phyloP scores from a whole-genome alignment of 2,113 vertebrate genomes.

The Indicator indicator region DNA sequence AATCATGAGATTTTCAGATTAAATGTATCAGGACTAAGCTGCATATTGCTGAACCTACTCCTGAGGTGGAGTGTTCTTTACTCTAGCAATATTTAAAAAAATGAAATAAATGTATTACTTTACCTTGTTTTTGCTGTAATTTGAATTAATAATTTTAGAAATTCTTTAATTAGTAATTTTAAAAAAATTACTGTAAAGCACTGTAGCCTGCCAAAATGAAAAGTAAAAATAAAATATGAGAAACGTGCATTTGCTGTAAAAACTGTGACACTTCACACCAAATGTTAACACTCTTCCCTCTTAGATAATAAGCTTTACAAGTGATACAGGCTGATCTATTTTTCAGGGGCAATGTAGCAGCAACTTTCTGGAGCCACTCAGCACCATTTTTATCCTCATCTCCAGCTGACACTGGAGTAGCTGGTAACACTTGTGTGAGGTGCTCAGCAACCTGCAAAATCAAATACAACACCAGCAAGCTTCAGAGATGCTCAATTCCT shows the following conservation, averaged over 20 bases:
- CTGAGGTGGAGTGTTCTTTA: not conserved
- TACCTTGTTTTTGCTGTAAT: not conserved
- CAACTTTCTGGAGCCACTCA: not conserved
- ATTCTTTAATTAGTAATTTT: not conserved
- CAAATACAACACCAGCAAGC: not conserved
- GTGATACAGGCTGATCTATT: not conserved
- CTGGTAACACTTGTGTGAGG: not conserved
- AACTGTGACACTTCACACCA: not conserved
- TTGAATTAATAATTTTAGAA: not conserved
- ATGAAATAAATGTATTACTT: not conserved
- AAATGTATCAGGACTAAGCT: not conserved
- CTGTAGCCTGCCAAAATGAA: not conserved
- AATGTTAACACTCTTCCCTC: not conserved
- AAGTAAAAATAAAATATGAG: not conserved
- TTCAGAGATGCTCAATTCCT: not conserved
- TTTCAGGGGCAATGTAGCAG: not conserved
- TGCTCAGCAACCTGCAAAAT: not conserved
- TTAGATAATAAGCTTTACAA: not conserved
- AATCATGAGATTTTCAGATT: not conserved
- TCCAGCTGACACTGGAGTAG: not conserved
- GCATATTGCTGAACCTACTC: not conserved
- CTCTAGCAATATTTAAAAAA: accelerated
- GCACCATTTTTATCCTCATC: not conserved
- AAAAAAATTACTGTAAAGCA: not conserved
- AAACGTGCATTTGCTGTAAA: not conserved